Percentiles rank a stretch among this genome's conserved stretches.
Conservation (phyloP, 1,140 invertebrate species). For the Gonatopus flavifemur region DNA sequence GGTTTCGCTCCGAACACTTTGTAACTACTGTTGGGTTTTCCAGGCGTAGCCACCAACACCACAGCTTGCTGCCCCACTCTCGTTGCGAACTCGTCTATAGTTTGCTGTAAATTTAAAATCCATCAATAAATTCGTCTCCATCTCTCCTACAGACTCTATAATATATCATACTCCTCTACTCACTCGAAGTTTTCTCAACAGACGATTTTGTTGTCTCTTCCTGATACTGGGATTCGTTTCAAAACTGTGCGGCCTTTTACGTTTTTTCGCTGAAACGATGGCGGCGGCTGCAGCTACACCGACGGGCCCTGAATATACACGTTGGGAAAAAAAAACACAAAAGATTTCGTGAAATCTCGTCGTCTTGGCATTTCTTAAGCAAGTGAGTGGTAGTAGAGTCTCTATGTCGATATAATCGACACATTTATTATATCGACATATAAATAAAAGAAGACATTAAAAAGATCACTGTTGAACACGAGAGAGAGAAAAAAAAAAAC, state of each 20-base stretch:
- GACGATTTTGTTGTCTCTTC: conserved; percentile 93
- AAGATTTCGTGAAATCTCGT: neutral
- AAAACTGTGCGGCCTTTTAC: conserved; percentile 94
- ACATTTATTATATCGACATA: conserved; percentile 15
- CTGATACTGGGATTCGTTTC: conserved; percentile 97
- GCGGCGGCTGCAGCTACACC: conserved; percentile 96
- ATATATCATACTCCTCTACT: conserved; percentile 23
- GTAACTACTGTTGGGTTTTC: conserved; percentile 94
- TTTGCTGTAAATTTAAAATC: conserved; percentile 68
- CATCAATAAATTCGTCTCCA: neutral
- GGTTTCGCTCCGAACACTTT: conserved; percentile 98
- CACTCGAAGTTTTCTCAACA: conserved; percentile 85
- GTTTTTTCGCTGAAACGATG: conserved; percentile 93
- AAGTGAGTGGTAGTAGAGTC: too few relatives aligned
- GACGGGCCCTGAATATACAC: conserved; percentile 73
- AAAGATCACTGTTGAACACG: too few relatives aligned
- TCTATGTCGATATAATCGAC: too few relatives aligned
- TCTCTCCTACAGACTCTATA: neutral
- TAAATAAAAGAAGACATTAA: conserved; percentile 9
- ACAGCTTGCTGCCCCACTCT: conserved; percentile 97
- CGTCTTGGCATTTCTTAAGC: neutral
- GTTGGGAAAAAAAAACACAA: neutral
- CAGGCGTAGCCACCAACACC: conserved; percentile 92
- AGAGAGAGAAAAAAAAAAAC: too few relatives aligned
- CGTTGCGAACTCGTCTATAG: conserved; percentile 96